Percentiles rank a stretch among this genome's conserved stretches.
Evolutionary conservation across 2,888 invertebrate genomes (phyloP).

Genomic region (Meteorus colon): DNA sequence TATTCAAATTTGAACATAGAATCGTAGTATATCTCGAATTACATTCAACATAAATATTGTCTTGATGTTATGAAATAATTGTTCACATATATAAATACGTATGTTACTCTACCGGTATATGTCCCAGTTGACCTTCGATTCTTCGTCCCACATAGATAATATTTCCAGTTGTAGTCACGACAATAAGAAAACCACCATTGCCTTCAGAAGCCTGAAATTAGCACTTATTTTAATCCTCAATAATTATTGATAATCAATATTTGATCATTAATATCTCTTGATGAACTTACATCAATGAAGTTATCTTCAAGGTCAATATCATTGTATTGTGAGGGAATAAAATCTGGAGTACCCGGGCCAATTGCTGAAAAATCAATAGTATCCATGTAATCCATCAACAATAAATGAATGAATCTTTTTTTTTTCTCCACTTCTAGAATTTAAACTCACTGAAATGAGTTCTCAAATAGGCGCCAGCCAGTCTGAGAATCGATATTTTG

Average conservation of each 20-base stretch:
- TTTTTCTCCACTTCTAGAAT: background rate
- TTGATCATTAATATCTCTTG: background rate
- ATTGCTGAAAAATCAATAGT: conserved; percentile 62
- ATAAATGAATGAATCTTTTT: conserved; percentile 20
- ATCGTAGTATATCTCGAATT: background rate
- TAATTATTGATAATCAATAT: background rate
- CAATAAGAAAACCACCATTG: conserved; percentile 86
- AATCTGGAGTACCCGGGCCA: conserved; percentile 56
- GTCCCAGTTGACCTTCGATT: conserved; percentile 88
- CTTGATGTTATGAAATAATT: conserved; percentile 10
- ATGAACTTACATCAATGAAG: conserved; percentile 71
- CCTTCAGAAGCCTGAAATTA: conserved; percentile 74
- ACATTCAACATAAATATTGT: background rate
- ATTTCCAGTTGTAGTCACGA: conserved; percentile 86
- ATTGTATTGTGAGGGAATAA: conserved; percentile 63
- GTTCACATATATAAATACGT: background rate
- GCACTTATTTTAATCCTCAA: background rate
- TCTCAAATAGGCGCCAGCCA: conserved; percentile 89
- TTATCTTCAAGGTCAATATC: conserved; percentile 70
- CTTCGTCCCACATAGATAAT: conserved; percentile 90
- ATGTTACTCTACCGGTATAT: conserved; percentile 80
- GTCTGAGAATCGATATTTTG: conserved; percentile 91
- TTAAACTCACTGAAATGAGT: conserved; percentile 80
- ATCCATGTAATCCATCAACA: conserved; percentile 48
- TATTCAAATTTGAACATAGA: too few relatives aligned